A percentile compares a stretch with the other conserved stretches of the same genome.
phyloP scores from a whole-genome alignment of 1,140 invertebrate species.

The Orchestia grillus region DNA sequence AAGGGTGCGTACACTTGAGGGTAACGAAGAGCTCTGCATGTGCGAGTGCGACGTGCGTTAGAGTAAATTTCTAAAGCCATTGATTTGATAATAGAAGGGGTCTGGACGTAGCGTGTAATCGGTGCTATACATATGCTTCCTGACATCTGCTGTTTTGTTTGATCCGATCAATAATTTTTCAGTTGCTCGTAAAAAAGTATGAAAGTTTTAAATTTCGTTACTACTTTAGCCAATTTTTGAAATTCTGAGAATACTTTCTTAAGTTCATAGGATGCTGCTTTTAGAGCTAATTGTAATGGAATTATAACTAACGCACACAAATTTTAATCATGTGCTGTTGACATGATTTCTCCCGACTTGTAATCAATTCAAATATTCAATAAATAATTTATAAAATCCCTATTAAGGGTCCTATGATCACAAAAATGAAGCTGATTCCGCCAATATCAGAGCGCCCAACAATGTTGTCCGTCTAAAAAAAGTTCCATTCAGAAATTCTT shows the following conservation, averaged over 20 bases:
- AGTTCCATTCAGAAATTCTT: too few species aligned
- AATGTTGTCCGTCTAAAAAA: too few species aligned
- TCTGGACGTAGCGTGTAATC: background rate
- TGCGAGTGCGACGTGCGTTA: background rate
- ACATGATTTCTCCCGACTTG: too few species aligned
- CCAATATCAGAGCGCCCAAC: too few species aligned
- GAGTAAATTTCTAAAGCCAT: background rate
- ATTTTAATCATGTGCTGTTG: too few species aligned
- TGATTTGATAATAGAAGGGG: background rate
- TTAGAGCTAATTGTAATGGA: too few species aligned
- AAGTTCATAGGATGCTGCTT: background rate
- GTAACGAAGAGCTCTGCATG: background rate
- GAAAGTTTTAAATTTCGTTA: background rate
- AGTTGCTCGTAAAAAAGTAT: background rate
- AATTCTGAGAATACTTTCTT: background rate
- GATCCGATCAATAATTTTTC: background rate
- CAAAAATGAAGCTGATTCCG: too few species aligned
- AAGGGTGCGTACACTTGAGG: too few species aligned
- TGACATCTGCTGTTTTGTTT: background rate
- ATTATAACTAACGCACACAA: too few species aligned
- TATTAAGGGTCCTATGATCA: too few species aligned
- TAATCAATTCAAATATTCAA: too few species aligned
- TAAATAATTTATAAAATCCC: too few species aligned
- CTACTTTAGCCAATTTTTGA: background rate
- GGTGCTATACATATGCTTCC: background rate